Evolutionary conservation across 2,888 invertebrate genomes (phyloP), one percentile per base, ranked within the genome.

Genomic region (Noctua comes): DNA sequence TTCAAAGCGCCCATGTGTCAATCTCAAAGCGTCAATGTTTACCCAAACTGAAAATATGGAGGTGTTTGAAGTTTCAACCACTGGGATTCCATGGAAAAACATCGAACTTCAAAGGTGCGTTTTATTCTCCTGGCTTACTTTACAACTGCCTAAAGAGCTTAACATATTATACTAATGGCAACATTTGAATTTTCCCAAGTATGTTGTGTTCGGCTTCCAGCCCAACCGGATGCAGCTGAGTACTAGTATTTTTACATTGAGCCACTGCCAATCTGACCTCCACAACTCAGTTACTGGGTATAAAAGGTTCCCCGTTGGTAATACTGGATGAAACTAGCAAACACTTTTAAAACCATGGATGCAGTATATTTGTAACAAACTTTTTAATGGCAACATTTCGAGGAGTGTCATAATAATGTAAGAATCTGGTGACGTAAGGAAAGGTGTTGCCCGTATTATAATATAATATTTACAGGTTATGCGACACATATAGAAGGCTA

Each of bases 401-500:
- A 51, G 43, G 40, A 68, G 40, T 68, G 54, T 57, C 46, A 73
- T 21, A 73, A 73, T 24, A 73, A 74, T 40, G 11, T 36, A 48
- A 48, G 36, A 59, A 73, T 75, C 64, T 68, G 54, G 48, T 54
- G 70, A 65, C 73, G 57, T 82, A 69, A n/a, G 43, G n/a, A 73
- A 57, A 72, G 36, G 70, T 77, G 59, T 70, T 73, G 75, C 65
- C 77, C 36, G 74, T 73, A 66, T 69, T 77, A 78, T 36, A 76
- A 73, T 71, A 75, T 71, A 77, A 73, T 80, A 65, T 80, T 64
- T 71, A 59, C 59, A 80, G 68, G 77, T 80, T 77, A 78, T 80
- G 77, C 59, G 79, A 79, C 78, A 82, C 85, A 65, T 83, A 77
- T 77, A 84, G 80, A 87, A 90, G 91, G 89, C 86, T 90, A 83